These are phyloP conservation scores for Euproctis similis DNA, from an alignment of 2,888 invertebrate species.

Conservation along the genomic window DNA sequence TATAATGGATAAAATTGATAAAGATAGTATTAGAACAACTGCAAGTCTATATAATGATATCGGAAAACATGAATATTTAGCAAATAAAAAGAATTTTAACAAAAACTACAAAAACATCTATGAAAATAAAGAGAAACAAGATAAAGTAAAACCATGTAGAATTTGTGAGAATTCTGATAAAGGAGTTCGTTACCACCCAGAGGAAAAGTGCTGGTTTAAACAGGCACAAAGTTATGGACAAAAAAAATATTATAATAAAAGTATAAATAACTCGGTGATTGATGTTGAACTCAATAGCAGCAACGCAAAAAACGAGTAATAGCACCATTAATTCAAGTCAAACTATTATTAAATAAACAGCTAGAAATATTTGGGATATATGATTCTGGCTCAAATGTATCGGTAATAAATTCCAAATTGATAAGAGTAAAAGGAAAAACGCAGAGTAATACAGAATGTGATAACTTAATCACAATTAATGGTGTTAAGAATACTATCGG, in stretches of 20 bases:
- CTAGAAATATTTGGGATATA: conserved; percentile 18
- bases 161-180: conserved; percentile 10
- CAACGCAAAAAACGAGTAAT: neutral
- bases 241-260: no score
- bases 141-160: conserved; percentile 7
- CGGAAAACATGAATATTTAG: conserved; percentile 7
- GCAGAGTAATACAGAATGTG: conserved; percentile 5
- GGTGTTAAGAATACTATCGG: conserved; percentile 9
- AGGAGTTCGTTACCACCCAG: neutral
- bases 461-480: conserved; percentile 8
- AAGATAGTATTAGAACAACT: conserved; percentile 7
- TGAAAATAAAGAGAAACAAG: conserved; percentile 2
- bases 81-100: conserved; percentile 3
- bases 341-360: conserved; percentile 15
- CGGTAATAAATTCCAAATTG: conserved; percentile 21
- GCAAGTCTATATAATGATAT: no score
- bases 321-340: neutral
- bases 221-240: conserved; percentile 2
- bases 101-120: neutral
- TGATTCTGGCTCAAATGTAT: conserved; percentile 29
- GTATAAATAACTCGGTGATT: neutral
- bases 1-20: neutral
- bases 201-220: conserved; percentile 8
- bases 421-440: neutral
- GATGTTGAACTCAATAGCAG: neutral